These are phyloP conservation scores for Rhagonycha fulva DNA, from an alignment of 2,888 invertebrate genomes.

Conservation along the genomic window DNA sequence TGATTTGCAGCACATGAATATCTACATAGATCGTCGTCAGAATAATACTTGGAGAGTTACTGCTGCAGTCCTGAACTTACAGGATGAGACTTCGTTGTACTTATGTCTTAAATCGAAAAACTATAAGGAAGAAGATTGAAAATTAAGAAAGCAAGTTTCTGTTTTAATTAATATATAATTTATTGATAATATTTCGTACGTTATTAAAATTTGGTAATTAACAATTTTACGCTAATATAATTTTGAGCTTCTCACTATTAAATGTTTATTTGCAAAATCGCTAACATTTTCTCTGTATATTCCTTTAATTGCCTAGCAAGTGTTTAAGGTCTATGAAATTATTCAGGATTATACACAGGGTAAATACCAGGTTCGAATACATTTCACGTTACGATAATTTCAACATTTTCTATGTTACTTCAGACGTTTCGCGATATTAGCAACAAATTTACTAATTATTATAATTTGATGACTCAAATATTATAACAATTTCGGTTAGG, in stretches of 20 bases:
- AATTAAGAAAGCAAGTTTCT: too few relatives aligned
- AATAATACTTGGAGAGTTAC: too few relatives aligned
- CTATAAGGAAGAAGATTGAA: too few relatives aligned
- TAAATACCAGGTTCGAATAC: constrained; percentile 22
- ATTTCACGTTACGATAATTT: constrained; percentile 22
- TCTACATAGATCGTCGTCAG: too few relatives aligned
- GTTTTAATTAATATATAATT: too few relatives aligned
- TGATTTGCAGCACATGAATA: too few relatives aligned
- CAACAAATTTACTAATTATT: background rate
- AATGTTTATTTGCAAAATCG: constrained; percentile 16
- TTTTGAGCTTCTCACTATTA: constrained; percentile 2
- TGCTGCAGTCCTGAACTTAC: too few relatives aligned
- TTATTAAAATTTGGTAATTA: background rate
- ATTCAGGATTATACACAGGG: constrained; percentile 27
- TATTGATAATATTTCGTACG: background rate
- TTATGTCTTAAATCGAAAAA: too few relatives aligned
- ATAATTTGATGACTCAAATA: background rate
- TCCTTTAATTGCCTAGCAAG: constrained; percentile 22
- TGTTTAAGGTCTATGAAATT: constrained; percentile 27
- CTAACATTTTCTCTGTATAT: constrained; percentile 14
- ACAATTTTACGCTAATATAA: background rate
- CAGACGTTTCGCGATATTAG: background rate
- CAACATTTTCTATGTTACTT: background rate
- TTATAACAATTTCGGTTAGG: background rate
- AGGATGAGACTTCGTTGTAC: too few relatives aligned